Conservation (phyloP, 2,113 vertebrate species). For the Silurus glanis region DNA sequence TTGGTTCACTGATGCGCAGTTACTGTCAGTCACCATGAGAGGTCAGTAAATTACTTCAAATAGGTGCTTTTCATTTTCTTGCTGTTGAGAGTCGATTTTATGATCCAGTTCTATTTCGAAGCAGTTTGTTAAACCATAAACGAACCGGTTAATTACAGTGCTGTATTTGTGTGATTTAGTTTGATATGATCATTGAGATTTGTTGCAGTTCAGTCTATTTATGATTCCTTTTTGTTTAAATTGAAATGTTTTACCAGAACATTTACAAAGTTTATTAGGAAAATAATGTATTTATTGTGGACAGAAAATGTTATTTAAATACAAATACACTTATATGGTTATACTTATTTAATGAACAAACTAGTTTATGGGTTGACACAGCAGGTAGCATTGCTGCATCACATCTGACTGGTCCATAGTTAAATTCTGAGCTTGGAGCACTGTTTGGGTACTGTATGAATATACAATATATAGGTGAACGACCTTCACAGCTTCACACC, state of each 20-base stretch:
- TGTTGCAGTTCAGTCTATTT: background rate
- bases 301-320: background rate
- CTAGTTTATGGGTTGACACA: too few relatives aligned
- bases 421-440: too few relatives aligned
- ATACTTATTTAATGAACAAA: too few relatives aligned
- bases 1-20: background rate
- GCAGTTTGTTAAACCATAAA: background rate
- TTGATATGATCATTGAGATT: background rate
- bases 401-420: too few relatives aligned
- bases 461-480: too few relatives aligned
- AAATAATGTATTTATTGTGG: background rate
- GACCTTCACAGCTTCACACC: too few relatives aligned
- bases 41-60: conserved; percentile 52
- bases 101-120: background rate
- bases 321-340: background rate
- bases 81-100: background rate
- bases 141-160: background rate
- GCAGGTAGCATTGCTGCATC: too few relatives aligned
- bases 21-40: conserved; percentile 54
- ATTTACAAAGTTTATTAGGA: background rate
- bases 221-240: background rate
- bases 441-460: too few relatives aligned
- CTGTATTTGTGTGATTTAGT: background rate
- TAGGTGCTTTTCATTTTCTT: background rate
- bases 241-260: background rate